A percentile compares a stretch with the other conserved stretches of the same genome.
Evolutionary conservation across 2,797 vertebrate genomes (phyloP).

Genomic region (Iguana delicatissima): DNA sequence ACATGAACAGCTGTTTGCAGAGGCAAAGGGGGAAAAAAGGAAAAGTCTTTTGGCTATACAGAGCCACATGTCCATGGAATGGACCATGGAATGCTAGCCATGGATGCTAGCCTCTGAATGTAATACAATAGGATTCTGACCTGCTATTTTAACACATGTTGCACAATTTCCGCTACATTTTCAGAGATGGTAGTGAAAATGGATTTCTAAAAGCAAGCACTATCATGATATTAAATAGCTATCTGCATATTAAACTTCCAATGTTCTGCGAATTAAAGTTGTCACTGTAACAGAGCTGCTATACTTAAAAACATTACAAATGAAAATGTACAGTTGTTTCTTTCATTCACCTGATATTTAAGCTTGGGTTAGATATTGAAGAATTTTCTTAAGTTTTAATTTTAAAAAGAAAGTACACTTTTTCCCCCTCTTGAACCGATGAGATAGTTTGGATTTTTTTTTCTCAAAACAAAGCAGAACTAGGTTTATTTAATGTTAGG

Average conservation of each 20-base stretch:
- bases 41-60: background rate
- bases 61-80: background rate
- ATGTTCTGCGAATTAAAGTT: constrained; percentile 65
- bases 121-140: constrained; percentile 61
- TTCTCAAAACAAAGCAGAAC: background rate
- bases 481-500: constrained; percentile 42
- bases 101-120: constrained; percentile 19
- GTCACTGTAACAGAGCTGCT: constrained; percentile 52
- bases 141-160: constrained; percentile 68
- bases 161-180: constrained; percentile 56
- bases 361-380: background rate
- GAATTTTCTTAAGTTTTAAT: constrained; percentile 42
- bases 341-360: constrained; percentile 41
- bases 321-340: constrained; percentile 45
- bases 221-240: constrained; percentile 53
- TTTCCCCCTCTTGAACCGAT: constrained; percentile 28
- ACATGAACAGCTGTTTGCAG: background rate
- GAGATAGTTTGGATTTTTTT: constrained; percentile 41
- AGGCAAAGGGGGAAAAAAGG: no score
- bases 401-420: constrained; percentile 42
- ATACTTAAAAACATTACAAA: constrained; percentile 20
- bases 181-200: constrained; percentile 63
- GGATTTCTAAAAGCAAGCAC: constrained; percentile 55
- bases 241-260: constrained; percentile 57
- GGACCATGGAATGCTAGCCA: no score